Evolutionary conservation across 2,888 invertebrate species (phyloP).

Genomic region (Rotaria socialis): DNA sequence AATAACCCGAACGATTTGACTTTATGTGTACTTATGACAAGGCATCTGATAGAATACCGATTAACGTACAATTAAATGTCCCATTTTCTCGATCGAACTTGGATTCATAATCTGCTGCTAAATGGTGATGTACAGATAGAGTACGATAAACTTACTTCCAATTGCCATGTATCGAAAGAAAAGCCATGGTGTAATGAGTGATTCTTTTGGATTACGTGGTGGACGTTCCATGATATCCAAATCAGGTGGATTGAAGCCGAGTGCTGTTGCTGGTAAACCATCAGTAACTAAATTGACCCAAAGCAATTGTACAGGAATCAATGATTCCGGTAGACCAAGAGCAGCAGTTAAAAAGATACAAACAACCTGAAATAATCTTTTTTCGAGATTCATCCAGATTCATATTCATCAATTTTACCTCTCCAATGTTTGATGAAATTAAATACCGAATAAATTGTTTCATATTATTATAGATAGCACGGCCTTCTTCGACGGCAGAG

Average conservation of each 20-base stretch:
- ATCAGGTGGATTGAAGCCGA: slow-evolving; percentile 99
- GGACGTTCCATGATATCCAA: slow-evolving; percentile 99
- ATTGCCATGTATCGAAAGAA: slow-evolving; percentile 90
- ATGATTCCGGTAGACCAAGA: slow-evolving; percentile 95
- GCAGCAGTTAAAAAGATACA: slow-evolving; percentile 97
- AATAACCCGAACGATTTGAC: too few relatives aligned
- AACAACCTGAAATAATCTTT: neutral
- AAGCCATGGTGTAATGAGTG: slow-evolving; percentile 98
- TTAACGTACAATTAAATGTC: too few relatives aligned
- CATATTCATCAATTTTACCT: slow-evolving; percentile 62
- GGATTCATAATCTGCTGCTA: too few relatives aligned
- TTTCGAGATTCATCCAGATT: too few relatives aligned
- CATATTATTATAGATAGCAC: slow-evolving; percentile 99
- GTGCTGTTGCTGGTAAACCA: slow-evolving; percentile 92
- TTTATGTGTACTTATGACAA: too few relatives aligned
- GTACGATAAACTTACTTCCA: slow-evolving; percentile 58
- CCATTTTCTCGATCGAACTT: too few relatives aligned
- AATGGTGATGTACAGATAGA: too few relatives aligned
- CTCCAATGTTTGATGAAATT: slow-evolving; percentile 99
- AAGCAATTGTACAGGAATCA: slow-evolving; percentile 96
- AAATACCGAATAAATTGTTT: slow-evolving; percentile 99
- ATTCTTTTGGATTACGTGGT: slow-evolving; percentile 92
- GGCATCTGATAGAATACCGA: too few relatives aligned
- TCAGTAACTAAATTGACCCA: slow-evolving; percentile 97
- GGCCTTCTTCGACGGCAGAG: slow-evolving; percentile 97